Conservation (phyloP, 2,888 invertebrate genomes). For the Ennomos erosarius region DNA sequence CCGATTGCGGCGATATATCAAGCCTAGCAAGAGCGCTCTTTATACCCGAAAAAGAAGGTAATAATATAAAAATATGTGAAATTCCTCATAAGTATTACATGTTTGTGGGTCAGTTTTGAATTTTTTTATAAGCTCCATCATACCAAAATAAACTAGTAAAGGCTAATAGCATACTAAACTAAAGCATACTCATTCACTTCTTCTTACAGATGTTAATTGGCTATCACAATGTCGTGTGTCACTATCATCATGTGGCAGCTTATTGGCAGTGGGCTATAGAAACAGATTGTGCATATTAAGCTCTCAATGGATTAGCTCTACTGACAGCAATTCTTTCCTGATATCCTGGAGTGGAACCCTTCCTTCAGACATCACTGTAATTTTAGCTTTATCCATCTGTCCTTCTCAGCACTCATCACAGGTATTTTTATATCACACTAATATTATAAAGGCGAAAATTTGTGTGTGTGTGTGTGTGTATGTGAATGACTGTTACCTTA, state of each 20-base stretch:
- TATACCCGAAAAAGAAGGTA: conserved; percentile 81
- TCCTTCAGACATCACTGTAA: conserved; percentile 66
- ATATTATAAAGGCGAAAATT: too few relatives aligned
- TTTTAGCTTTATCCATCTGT: conserved; percentile 72
- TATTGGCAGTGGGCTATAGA: conserved; percentile 70
- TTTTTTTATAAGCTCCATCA: too few relatives aligned
- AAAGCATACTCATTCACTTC: too few relatives aligned
- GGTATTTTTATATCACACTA: conserved; percentile 52
- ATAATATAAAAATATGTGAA: not conserved
- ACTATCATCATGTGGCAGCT: conserved; percentile 74
- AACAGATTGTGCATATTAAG: conserved; percentile 73
- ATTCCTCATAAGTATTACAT: too few relatives aligned
- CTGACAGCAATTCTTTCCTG: conserved; percentile 72
- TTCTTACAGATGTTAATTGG: conserved; percentile 73
- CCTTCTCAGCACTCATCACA: conserved; percentile 79
- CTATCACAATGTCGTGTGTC: conserved; percentile 74
- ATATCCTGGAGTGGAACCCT: conserved; percentile 80
- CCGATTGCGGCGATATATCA: conserved; percentile 86
- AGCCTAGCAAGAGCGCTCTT: conserved; percentile 85
- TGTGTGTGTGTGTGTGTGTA: too few relatives aligned
- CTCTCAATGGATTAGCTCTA: conserved; percentile 78
- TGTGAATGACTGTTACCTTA: too few relatives aligned
- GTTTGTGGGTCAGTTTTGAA: too few relatives aligned
- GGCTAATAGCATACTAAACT: too few relatives aligned
- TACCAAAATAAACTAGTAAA: too few relatives aligned